These are phyloP conservation scores for Odocoileus hemionus DNA, from an alignment of 2,113 vertebrate species.

Conservation along the genomic window DNA sequence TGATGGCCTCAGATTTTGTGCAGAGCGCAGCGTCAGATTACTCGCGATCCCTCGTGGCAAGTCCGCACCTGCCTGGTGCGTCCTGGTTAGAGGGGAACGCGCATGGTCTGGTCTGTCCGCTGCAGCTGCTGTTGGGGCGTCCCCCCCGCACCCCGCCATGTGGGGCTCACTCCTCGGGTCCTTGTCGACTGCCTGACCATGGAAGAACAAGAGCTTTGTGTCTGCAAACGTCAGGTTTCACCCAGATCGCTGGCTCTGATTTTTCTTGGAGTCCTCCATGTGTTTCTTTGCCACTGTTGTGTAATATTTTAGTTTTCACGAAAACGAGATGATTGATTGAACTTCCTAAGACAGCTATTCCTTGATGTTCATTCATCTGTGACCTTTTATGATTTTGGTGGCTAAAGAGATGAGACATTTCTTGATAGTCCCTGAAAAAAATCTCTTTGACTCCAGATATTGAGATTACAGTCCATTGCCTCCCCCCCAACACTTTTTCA, in stretches of 20 bases:
- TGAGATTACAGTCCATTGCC: background rate
- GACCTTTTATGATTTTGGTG: slow-evolving; percentile 17
- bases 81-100: background rate
- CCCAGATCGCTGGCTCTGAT: background rate
- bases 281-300: slow-evolving; percentile 8
- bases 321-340: slow-evolving; percentile 31
- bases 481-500: background rate
- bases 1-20: background rate
- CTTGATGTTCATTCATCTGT: background rate
- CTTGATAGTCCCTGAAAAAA: background rate
- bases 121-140: background rate
- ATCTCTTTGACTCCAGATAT: background rate
- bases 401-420: background rate
- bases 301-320: slow-evolving; percentile 17
- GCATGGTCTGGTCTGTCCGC: rapidly evolving
- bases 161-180: background rate
- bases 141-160: background rate
- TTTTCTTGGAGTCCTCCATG: background rate
- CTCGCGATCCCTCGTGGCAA: background rate
- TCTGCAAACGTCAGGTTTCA: slow-evolving; percentile 15
- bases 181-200: background rate
- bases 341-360: slow-evolving; percentile 12
- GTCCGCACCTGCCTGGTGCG: background rate
- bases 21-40: background rate
- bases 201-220: slow-evolving; percentile 33